Base-by-base conservation (phyloP, 2,797 vertebrate species). In the Rhabdomys pumilio region DNA sequence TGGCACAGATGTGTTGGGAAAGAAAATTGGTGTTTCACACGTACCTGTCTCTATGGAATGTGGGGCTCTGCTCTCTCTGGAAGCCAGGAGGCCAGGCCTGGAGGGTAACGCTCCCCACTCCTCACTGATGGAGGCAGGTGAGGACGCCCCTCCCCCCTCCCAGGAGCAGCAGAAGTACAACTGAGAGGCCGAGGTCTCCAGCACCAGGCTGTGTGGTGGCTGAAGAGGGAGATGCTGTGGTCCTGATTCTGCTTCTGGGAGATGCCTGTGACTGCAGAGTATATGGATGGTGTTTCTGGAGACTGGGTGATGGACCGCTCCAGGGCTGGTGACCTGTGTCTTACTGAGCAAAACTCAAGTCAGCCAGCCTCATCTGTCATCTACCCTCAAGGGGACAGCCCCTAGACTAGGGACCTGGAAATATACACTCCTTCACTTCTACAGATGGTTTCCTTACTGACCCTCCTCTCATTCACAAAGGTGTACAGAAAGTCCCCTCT, bases 11-110 rank as follows among this genome's bases (percentile, higher is more conserved):
- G 20, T 84, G 69, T 19, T 44, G 11, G 72, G 59, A 79, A 82
- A 63, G 41, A 76, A 91, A 95, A 80, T 0, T 8, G 61, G 34
- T 61, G 11, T 92, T 89, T 86, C 75, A 44, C 95, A 86, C 72
- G 69, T 63, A 69, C 44, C 84, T 59, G n/a, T 38, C 3, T 65
- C n/a, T 61, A 31, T 41, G 59, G 84, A 85, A 44, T 12, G 26
- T 38, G 38, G 20, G 6, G 63, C 55, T 91, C 63, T 4, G 2
- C 19, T 34, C 63, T 2, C 14, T 65, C 34, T n/a, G 2, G 24
- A 59, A 88, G 77, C 67, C 57, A 79, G 76, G 61, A 80, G 55
- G 55, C 22, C 63, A 91, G 81, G 82, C 24, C 57, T 67, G 34
- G 0, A 41, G 44, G 76, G 24, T 20, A 44, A 44, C 1, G 13